Base-by-base conservation (phyloP, 2,113 vertebrate species). In the Dinomys branickii region DNA sequence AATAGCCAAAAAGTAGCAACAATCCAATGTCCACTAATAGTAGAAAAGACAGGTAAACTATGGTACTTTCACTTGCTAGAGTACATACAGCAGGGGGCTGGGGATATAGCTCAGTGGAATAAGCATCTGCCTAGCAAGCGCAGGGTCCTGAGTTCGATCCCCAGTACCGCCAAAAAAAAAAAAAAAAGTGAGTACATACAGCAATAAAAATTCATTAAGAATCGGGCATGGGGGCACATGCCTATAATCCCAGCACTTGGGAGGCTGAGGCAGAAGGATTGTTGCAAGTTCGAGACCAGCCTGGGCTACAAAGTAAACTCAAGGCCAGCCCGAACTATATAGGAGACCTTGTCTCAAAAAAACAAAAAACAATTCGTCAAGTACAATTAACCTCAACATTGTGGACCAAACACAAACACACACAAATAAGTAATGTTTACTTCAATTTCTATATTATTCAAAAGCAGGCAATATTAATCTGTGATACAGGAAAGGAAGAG, bases 361-460 rank as follows among this genome's bases (percentile, higher is more conserved):
- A 50, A 50, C 5, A 50, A 50, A 50, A 50, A 78, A 89, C 95
- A 91, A 65, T 38, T 5, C 88, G 91, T 13, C 22, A 91, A 83
- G 73, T 33, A 71, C 44, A 94, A 8, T 93, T 90, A 87, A 38
- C n/a, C 26, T 95, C 41, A 81, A 82, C 30, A 93, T 59, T 67
- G 61, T 14, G 30, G 52, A 63, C n/a, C 84, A 28, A 41, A 54
- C 41, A 75, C 38, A 91, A 7, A 78, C 7, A 65, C 52, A 86
- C 26, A 78, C 1, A 75, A 0, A 54, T 11, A 95, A 81, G 85
- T 9, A 83, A 52, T 28, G 4, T 1, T 22, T 28, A 24, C 58
- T 89, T 86, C 73, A 17, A 80, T 44, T 94, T 94, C 71, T 28
- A 41, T 75, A 96, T 87, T 92, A 89, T 92, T 84, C 41, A 90